Percentiles rank a stretch among this genome's conserved stretches.
Evolutionary conservation across 2,113 vertebrate species (phyloP).

Genomic region (Ictalurus furcatus): DNA sequence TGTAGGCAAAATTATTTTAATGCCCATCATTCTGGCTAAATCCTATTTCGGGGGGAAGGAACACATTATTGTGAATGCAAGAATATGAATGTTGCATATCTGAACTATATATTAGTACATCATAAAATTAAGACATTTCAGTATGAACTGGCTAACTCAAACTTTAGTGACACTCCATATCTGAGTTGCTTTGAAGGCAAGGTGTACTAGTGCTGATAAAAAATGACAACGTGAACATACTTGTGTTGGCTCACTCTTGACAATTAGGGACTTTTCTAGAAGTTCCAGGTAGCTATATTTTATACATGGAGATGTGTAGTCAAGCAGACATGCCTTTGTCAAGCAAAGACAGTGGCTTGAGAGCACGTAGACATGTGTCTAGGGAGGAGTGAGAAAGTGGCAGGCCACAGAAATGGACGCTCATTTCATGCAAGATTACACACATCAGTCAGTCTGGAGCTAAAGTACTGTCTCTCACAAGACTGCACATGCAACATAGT

Average conservation of each 20-base stretch:
- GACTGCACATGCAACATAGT: conserved; percentile 64
- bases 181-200: background rate
- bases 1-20: conserved; percentile 25
- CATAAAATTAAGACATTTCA: background rate
- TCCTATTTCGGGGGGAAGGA: background rate
- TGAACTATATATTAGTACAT: background rate
- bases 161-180: background rate
- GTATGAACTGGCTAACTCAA: background rate
- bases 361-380: background rate
- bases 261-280: background rate
- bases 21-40: conserved; percentile 15
- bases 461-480: conserved; percentile 57
- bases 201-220: background rate
- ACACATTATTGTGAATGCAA: conserved; percentile 35
- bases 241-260: background rate
- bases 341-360: background rate
- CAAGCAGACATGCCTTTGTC: background rate
- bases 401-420: conserved; percentile 57
- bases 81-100: conserved; percentile 50
- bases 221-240: background rate
- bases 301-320: background rate
- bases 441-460: conserved; percentile 71
- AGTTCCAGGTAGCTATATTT: conserved; percentile 47
- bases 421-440: conserved; percentile 78
- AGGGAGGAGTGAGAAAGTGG: background rate